These are phyloP conservation scores for Drosophila bocki DNA, from an alignment of 1,140 invertebrate genomes.

Conservation along the genomic window DNA sequence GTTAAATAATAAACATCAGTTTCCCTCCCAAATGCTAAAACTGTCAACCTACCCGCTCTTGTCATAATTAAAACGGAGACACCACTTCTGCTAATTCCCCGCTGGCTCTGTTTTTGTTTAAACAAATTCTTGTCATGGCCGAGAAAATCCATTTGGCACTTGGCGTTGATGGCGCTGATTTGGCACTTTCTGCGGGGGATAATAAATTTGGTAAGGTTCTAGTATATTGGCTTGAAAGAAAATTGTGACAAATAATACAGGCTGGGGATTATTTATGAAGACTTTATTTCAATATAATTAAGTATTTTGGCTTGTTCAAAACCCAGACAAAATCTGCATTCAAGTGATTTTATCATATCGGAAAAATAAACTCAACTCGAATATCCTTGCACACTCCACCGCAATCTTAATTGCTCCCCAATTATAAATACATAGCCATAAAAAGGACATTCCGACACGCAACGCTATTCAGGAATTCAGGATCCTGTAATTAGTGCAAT, in stretches of 20 bases:
- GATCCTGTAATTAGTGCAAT: conserved; percentile 74
- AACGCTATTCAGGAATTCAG: conserved; percentile 36
- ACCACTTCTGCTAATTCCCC: conserved; percentile 42
- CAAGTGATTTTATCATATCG: neutral
- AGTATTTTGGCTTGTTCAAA: neutral
- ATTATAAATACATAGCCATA: conserved; percentile 32
- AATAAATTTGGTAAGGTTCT: conserved; percentile 34
- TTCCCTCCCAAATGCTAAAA: conserved; percentile 54
- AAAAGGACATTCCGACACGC: conserved; percentile 60
- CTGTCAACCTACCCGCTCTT: conserved; percentile 69
- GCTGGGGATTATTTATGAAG: conserved; percentile 63
- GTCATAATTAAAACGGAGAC: conserved; percentile 77
- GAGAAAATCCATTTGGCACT: conserved; percentile 69
- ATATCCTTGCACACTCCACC: conserved; percentile 14
- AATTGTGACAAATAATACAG: conserved; percentile 67
- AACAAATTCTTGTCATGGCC: conserved; percentile 46
- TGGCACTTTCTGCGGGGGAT: conserved; percentile 43
- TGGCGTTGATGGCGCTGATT: conserved; percentile 68
- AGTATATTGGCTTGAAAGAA: conserved; percentile 26
- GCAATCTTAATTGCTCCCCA: conserved; percentile 44
- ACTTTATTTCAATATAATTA: conserved; percentile 35
- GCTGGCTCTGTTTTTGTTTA: conserved; percentile 33
- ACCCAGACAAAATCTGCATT: neutral
- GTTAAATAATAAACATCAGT: conserved; percentile 48
- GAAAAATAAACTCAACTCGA: conserved; percentile 1